phyloP scores from a whole-genome alignment of 1,140 invertebrate species.

The Heliconius himera region DNA sequence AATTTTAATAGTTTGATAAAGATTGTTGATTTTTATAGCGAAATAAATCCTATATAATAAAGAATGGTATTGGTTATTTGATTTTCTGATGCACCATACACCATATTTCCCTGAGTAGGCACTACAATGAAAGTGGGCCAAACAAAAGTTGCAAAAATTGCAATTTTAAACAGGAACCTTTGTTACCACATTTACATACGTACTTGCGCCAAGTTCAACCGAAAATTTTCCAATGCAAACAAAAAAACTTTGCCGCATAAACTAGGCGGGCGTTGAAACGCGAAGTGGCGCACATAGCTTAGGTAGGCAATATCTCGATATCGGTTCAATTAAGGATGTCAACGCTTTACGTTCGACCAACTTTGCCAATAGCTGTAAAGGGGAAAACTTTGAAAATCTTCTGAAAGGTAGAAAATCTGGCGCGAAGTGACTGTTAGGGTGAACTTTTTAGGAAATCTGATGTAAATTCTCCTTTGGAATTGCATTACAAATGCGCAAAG shows the following conservation, averaged over 20 bases:
- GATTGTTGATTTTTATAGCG: no score
- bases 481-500: background rate
- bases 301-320: constrained; percentile 33
- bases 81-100: background rate
- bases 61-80: no score
- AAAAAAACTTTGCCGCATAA: constrained; percentile 23
- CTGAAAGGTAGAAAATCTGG: constrained; percentile 27
- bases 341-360: constrained; percentile 21
- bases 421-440: constrained; percentile 16
- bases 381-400: constrained; percentile 35
- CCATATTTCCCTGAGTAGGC: background rate
- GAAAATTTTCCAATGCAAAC: constrained; percentile 5
- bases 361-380: constrained; percentile 17
- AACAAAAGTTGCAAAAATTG: background rate
- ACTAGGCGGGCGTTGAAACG: constrained; percentile 23
- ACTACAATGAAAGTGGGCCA: background rate
- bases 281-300: constrained; percentile 37
- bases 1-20: no score
- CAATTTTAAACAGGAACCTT: constrained; percentile 6
- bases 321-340: constrained; percentile 45
- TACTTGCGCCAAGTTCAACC: constrained; percentile 1
- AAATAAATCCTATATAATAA: no score
- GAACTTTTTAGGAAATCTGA: constrained; percentile 22
- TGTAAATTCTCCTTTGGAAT: constrained; percentile 10
- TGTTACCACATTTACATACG: constrained; percentile 6